Evolutionary conservation across 2,113 vertebrate species (phyloP).

Genomic region (Corythornis madagascariensis): DNA sequence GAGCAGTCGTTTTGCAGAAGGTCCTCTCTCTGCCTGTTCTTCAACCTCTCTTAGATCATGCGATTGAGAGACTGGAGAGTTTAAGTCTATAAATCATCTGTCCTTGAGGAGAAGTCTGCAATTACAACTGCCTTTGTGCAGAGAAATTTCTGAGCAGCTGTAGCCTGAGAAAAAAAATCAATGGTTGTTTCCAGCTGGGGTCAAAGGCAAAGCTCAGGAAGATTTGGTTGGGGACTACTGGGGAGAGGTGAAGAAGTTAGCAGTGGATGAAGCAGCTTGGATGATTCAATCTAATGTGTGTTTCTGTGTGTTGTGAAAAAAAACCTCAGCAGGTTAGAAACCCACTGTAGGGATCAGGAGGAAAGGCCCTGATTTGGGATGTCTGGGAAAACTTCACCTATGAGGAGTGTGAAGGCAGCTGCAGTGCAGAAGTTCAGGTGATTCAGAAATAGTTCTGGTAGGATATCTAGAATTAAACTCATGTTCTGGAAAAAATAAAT

Average conservation of each 20-base stretch:
- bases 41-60: background rate
- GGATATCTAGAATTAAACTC: background rate
- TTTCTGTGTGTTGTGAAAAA: background rate
- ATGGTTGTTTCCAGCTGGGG: background rate
- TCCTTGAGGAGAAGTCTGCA: background rate
- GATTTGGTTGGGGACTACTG: background rate
- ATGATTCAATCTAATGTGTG: background rate
- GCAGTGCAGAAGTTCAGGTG: background rate
- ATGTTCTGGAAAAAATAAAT: background rate
- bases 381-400: background rate
- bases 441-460: background rate
- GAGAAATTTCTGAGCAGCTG: slow-evolving; percentile 1
- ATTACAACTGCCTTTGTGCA: background rate
- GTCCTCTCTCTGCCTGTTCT: background rate
- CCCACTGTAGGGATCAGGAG: background rate
- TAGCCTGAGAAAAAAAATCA: background rate
- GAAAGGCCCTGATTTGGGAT: background rate
- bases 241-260: background rate
- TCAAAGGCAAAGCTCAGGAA: background rate
- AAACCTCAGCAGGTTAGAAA: background rate
- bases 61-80: background rate
- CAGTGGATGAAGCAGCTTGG: background rate
- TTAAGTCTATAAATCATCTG: background rate
- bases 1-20: background rate
- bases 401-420: background rate